A percentile compares a stretch with the other conserved stretches of the same genome.
Evolutionary conservation across 2,888 invertebrate species (phyloP).

Genomic region (Acleris literana): DNA sequence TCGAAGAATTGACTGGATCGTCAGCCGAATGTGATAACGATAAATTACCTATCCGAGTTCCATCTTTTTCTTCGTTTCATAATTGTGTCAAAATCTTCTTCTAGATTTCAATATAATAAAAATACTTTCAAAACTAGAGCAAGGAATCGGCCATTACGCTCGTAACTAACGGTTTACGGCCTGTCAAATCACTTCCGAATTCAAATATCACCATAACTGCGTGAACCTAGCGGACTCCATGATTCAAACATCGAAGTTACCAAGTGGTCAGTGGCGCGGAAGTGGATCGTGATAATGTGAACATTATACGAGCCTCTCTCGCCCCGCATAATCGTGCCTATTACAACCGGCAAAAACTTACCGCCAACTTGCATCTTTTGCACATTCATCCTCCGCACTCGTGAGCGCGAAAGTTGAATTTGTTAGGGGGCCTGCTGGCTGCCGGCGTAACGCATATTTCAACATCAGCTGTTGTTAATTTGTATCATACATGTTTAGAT

Average conservation of each 20-base stretch:
- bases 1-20: no score
- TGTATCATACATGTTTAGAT: no score
- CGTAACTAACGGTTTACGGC: constrained; percentile 20
- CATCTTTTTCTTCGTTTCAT: no score
- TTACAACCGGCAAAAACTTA: constrained; percentile 73
- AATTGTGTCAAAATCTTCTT: no score
- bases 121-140: constrained; percentile 8
- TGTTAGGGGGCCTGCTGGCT: constrained; percentile 6
- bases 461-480: background rate
- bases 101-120: background rate
- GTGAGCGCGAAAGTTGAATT: constrained; percentile 45
- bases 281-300: constrained; percentile 76
- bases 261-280: constrained; percentile 65
- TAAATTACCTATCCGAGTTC: no score
- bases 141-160: constrained; percentile 7
- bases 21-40: no score
- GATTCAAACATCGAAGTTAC: constrained; percentile 43
- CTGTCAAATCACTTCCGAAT: constrained; percentile 15
- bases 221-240: constrained; percentile 12
- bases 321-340: constrained; percentile 74
- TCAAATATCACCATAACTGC: constrained; percentile 14
- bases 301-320: constrained; percentile 77
- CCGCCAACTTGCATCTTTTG: constrained; percentile 69
- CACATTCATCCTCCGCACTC: constrained; percentile 51
- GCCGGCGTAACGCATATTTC: constrained; percentile 10